Evolutionary conservation across 2,113 vertebrate species (phyloP).

Genomic region (Ageneiosus marmoratus): DNA sequence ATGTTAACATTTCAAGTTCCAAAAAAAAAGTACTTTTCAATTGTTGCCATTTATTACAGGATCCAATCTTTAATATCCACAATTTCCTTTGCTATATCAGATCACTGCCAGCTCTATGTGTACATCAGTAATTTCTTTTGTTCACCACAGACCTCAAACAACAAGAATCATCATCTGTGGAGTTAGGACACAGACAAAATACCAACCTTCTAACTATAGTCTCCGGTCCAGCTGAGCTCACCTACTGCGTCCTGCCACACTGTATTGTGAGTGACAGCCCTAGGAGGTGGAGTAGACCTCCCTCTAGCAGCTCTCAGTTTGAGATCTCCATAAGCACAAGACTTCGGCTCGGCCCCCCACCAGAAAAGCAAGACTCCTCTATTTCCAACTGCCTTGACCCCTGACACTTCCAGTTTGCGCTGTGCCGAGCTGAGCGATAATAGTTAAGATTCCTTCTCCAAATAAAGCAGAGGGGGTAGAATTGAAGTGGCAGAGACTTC

Average conservation of each 20-base stretch:
- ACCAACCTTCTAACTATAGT: conserved; percentile 52
- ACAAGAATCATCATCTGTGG: conserved; percentile 14
- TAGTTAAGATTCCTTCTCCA: conserved; percentile 65
- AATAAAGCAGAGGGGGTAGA: conserved; percentile 68
- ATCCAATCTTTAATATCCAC: not conserved
- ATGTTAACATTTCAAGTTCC: not conserved
- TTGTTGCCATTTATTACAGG: not conserved
- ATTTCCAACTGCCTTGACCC: conserved; percentile 65
- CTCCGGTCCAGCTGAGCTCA: conserved; percentile 39
- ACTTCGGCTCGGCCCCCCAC: conserved; percentile 68
- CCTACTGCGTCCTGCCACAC: conserved; percentile 59
- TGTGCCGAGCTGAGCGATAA: conserved; percentile 67
- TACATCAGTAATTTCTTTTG: not conserved
- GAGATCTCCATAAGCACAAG: conserved; percentile 66
- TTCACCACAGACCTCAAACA: not conserved
- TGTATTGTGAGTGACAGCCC: conserved; percentile 73
- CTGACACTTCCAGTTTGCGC: conserved; percentile 68
- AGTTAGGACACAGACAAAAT: conserved; percentile 27
- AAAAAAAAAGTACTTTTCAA: not conserved
- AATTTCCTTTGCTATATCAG: not conserved
- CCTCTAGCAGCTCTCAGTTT: conserved; percentile 75
- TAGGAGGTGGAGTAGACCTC: conserved; percentile 69
- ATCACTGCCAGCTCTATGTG: not conserved
- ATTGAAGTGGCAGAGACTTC: conserved; percentile 79
- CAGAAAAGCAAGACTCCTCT: conserved; percentile 58